phyloP scores from a whole-genome alignment of 2,888 invertebrate genomes.

The Spialia ferax region DNA sequence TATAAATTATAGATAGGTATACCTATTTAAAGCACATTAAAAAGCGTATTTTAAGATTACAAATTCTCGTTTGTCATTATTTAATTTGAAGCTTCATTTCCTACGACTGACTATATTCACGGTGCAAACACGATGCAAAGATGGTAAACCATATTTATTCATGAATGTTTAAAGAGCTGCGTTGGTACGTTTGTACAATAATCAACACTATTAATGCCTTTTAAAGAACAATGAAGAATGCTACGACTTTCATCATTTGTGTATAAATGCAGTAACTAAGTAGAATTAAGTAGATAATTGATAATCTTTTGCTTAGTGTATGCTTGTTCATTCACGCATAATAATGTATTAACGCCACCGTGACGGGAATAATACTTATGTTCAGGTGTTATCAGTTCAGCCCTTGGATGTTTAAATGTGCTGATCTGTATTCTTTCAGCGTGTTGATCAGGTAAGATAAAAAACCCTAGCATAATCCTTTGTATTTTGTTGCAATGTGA shows the following conservation, averaged over 20 bases:
- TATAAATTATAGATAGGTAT: too few relatives aligned
- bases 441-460: constrained; percentile 48
- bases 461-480: constrained; percentile 43
- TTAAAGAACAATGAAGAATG: constrained; percentile 36
- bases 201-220: constrained; percentile 29
- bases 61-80: neutral
- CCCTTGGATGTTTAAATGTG: constrained; percentile 31
- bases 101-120: neutral
- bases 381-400: constrained; percentile 43
- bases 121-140: constrained; percentile 5
- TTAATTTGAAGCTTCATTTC: neutral
- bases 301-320: constrained; percentile 30
- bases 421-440: constrained; percentile 44
- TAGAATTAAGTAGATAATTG: constrained; percentile 38
- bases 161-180: constrained; percentile 34
- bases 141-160: constrained; percentile 32
- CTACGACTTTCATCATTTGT: constrained; percentile 20
- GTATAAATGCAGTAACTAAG: constrained; percentile 19
- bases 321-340: constrained; percentile 48
- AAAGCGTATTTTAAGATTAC: too few relatives aligned
- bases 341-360: constrained; percentile 46
- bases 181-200: constrained; percentile 19
- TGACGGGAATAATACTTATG: constrained; percentile 46
- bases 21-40: too few relatives aligned
- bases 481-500: neutral